These are phyloP conservation scores for Drosophila lowei DNA, from an alignment of 1,140 invertebrate genomes.

Conservation along the genomic window DNA sequence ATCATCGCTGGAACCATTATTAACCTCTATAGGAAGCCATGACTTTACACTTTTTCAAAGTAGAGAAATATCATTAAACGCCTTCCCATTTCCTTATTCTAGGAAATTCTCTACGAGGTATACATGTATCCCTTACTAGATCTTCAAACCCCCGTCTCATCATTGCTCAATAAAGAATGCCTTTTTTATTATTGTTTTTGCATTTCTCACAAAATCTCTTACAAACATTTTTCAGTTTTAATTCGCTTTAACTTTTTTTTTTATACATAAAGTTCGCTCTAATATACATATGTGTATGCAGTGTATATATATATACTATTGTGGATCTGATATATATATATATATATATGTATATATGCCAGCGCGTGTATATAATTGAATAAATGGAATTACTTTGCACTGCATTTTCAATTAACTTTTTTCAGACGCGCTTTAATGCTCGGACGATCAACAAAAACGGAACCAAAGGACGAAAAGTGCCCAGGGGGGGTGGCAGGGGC, in stretches of 20 bases:
- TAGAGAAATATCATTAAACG: too few relatives aligned
- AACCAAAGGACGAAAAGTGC: conserved; percentile 35
- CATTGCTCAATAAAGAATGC: conserved; percentile 64
- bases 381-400: conserved; percentile 79
- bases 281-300: conserved; percentile 45
- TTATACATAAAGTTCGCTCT: conserved; percentile 63
- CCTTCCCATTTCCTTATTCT: too few relatives aligned
- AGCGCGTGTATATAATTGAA: conserved; percentile 73
- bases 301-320: conserved; percentile 17
- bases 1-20: too few relatives aligned
- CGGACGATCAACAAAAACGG: conserved; percentile 13
- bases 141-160: not conserved
- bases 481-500: conserved; percentile 12
- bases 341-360: conserved; percentile 67
- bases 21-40: too few relatives aligned
- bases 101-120: too few relatives aligned
- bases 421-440: not conserved
- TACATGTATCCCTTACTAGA: too few relatives aligned
- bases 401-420: conserved; percentile 62
- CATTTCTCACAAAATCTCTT: conserved; percentile 65
- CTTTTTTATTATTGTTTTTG: conserved; percentile 62
- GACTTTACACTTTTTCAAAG: too few relatives aligned
- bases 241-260: conserved; percentile 28
- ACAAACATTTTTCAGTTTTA: conserved; percentile 65
- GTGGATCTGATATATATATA: conserved; percentile 42